phyloP scores from a whole-genome alignment of 2,888 invertebrate species.

The Eucriotettix oculatus region DNA sequence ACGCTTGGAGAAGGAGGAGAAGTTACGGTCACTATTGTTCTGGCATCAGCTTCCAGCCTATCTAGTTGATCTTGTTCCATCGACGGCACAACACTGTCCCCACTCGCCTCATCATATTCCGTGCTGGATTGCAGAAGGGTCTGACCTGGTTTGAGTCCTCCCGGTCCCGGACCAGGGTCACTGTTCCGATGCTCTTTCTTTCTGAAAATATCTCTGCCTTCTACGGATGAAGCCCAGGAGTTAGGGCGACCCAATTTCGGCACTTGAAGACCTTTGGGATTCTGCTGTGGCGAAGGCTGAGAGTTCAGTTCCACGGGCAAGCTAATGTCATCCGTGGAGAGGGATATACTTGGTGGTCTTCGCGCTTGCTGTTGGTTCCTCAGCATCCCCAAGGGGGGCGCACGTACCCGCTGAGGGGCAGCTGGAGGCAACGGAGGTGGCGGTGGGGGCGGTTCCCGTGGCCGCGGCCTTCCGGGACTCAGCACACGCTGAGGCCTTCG shows the following conservation, averaged over 20 bases:
- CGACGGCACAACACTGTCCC: neutral
- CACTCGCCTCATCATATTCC: neutral
- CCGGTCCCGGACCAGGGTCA: constrained; percentile 6
- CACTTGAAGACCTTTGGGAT: neutral
- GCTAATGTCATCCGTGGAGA: constrained; percentile 4
- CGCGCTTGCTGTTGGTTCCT: neutral
- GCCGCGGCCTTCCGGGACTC: constrained; percentile 11
- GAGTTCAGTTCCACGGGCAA: neutral
- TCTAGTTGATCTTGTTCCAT: neutral
- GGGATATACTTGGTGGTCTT: constrained; percentile 21
- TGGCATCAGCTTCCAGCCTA: neutral
- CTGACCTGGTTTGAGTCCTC: neutral
- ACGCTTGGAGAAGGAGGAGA: constrained; percentile 21
- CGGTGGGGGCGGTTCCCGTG: constrained; percentile 33
- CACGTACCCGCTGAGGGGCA: neutral
- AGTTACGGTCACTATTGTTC: constrained; percentile 10
- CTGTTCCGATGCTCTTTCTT: constrained; percentile 12
- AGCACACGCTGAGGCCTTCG: constrained; percentile 7
- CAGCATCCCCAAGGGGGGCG: neutral
- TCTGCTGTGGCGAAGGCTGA: neutral
- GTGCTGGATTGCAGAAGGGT: neutral
- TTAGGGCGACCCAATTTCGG: constrained; percentile 5
- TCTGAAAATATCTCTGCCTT: neutral
- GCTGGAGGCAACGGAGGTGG: too few relatives aligned
- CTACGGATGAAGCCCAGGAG: constrained; percentile 13